A percentile compares a stretch with the other conserved stretches of the same genome.
Conservation (phyloP, 2,797 vertebrate genomes). For the Falco biarmicus region DNA sequence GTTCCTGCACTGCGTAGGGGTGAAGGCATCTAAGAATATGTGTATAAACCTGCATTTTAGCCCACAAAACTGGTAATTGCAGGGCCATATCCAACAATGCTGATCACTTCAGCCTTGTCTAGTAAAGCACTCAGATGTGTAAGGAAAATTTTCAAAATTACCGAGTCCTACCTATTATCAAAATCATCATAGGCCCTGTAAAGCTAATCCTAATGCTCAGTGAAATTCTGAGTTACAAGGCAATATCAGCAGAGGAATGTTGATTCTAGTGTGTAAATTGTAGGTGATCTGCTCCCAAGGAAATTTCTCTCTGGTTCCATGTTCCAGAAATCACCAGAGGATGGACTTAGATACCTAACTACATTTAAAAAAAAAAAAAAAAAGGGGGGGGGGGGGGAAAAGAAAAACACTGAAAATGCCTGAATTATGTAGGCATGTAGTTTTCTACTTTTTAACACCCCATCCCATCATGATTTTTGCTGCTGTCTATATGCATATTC, state of each 20-base stretch:
- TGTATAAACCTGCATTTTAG: constrained; percentile 44
- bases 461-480: not conserved
- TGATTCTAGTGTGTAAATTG: not conserved
- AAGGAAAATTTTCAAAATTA: not conserved
- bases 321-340: constrained; percentile 48
- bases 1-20: constrained; percentile 3
- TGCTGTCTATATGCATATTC: not conserved
- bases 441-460: not conserved
- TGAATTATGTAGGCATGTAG: not conserved
- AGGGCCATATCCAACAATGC: not conserved
- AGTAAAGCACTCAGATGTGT: not conserved
- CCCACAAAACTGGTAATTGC: not conserved
- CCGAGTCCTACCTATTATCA: not conserved
- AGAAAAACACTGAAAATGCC: not conserved
- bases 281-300: not conserved
- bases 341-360: constrained; percentile 37
- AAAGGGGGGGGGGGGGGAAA: too few relatives aligned
- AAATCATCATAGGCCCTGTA: not conserved
- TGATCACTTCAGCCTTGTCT: not conserved
- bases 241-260: not conserved
- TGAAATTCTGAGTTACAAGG: not conserved
- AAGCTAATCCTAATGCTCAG: not conserved
- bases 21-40: constrained; percentile 45
- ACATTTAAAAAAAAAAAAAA: not conserved
- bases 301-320: constrained; percentile 7